These are phyloP conservation scores for Yponomeuta cagnagella DNA, from an alignment of 2,888 invertebrate genomes.

Conservation along the genomic window DNA sequence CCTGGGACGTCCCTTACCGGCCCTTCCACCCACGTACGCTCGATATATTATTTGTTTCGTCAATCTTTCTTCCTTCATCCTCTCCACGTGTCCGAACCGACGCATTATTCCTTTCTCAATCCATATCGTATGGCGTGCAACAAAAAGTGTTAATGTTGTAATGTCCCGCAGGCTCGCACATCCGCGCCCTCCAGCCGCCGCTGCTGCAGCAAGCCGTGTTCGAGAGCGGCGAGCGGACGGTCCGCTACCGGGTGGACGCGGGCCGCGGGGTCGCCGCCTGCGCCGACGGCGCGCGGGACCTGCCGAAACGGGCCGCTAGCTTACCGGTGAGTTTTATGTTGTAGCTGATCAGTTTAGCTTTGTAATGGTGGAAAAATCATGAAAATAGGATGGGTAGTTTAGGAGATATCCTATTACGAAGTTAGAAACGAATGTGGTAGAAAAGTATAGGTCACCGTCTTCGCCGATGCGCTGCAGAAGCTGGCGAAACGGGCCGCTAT, in stretches of 20 bases:
- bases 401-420: no score
- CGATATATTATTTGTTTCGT: no score
- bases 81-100: no score
- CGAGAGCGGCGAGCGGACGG: constrained; percentile 83
- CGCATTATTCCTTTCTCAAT: no score
- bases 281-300: constrained; percentile 37
- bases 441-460: constrained; percentile 73
- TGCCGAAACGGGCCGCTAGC: constrained; percentile 34
- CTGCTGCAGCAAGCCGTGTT: constrained; percentile 91
- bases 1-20: no score
- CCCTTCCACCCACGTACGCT: no score
- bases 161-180: constrained; percentile 44
- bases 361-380: constrained; percentile 73
- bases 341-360: constrained; percentile 33
- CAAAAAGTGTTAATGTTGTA: no score
- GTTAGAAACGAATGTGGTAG: no score
- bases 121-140: no score
- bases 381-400: no score
- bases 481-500: constrained; percentile 32
- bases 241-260: constrained; percentile 85
- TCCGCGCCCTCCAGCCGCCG: constrained; percentile 82
- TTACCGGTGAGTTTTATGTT: constrained; percentile 52
- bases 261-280: constrained; percentile 86
- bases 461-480: constrained; percentile 45
- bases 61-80: no score